Conservation (phyloP, 2,113 vertebrate genomes). For the Calidris pygmaea region DNA sequence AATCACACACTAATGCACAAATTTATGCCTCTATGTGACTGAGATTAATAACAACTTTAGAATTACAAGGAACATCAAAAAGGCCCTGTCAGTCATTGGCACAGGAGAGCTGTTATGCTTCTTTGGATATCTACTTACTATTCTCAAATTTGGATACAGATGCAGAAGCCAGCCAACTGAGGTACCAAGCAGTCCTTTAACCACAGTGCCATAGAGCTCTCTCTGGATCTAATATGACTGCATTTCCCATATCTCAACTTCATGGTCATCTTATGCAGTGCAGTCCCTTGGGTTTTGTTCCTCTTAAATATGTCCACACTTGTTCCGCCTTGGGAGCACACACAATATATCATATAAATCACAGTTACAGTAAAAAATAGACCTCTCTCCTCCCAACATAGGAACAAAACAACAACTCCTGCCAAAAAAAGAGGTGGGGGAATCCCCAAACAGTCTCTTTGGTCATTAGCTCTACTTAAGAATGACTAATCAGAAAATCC, state of each 20-base stretch:
- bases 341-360: background rate
- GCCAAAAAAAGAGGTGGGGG: background rate
- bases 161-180: background rate
- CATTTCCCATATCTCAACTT: background rate
- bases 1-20: background rate
- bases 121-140: background rate
- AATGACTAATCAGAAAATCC: background rate
- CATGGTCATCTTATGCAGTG: background rate
- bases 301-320: background rate
- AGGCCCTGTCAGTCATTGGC: background rate
- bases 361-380: background rate
- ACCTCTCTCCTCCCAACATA: background rate
- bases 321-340: background rate
- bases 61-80: background rate
- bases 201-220: background rate
- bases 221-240: background rate
- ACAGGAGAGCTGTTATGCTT: background rate
- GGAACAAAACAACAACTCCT: background rate
- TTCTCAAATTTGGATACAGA: background rate
- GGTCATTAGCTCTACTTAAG: background rate
- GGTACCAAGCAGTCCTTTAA: background rate
- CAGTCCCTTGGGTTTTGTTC: background rate
- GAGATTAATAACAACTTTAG: background rate
- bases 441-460: background rate
- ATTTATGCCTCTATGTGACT: background rate